These are phyloP conservation scores for Marronus borbonicus DNA, from an alignment of 2,888 invertebrate genomes.

Conservation along the genomic window DNA sequence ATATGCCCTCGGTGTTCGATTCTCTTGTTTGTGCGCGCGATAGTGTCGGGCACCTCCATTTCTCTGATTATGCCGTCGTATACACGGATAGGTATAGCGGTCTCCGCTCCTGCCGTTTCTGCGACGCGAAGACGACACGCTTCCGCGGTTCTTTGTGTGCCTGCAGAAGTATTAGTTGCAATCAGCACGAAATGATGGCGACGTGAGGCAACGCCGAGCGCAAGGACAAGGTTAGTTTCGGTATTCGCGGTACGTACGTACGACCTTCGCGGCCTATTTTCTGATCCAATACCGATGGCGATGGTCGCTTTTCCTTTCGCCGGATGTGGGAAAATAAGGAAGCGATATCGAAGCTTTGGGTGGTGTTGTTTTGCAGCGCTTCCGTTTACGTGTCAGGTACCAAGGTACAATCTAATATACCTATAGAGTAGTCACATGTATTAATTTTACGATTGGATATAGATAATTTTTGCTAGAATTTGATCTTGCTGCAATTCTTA, in stretches of 20 bases:
- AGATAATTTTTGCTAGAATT: too few species aligned
- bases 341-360: neutral
- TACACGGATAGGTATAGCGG: too few species aligned
- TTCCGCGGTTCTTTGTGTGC: slow-evolving; percentile 7
- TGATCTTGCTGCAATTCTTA: too few species aligned
- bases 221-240: slow-evolving; percentile 32
- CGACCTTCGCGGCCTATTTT: slow-evolving; percentile 38
- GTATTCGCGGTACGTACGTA: slow-evolving; percentile 1
- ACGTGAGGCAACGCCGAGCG: slow-evolving; percentile 1
- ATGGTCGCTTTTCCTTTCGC: neutral
- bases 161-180: neutral
- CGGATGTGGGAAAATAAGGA: slow-evolving; percentile 1
- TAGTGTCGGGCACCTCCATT: neutral
- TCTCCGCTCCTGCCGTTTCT: neutral
- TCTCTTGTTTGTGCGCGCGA: slow-evolving; percentile 31
- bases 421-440: too few species aligned
- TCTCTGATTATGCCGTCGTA: neutral
- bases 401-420: neutral
- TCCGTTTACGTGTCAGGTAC: slow-evolving; percentile 15
- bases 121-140: slow-evolving; percentile 29
- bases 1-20: slow-evolving; percentile 1
- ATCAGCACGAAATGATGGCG: slow-evolving; percentile 21
- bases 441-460: too few species aligned
- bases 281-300: neutral
- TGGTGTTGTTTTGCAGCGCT: neutral